Percentiles rank a stretch among this genome's conserved stretches.
Evolutionary conservation across 92 coral and sea anemone species (phyloP).

Genomic region (Zoanthus gigantus): DNA sequence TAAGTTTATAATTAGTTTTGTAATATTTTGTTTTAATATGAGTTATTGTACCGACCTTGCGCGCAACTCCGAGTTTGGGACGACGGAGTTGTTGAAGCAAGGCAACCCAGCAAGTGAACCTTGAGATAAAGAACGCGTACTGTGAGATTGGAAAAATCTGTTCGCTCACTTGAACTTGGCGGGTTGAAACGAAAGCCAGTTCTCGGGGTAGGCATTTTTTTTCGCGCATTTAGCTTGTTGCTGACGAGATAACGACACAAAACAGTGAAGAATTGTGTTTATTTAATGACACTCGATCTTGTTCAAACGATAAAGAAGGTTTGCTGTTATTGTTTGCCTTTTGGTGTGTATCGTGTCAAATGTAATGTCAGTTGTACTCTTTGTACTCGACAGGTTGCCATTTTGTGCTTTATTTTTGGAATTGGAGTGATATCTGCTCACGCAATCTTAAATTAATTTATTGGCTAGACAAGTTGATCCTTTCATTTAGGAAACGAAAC

Average conservation of each 20-base stretch:
- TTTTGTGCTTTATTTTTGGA: constrained; percentile 45
- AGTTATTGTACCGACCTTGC: constrained; percentile 13
- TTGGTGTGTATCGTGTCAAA: constrained; percentile 47
- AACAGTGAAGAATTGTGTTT: constrained; percentile 21
- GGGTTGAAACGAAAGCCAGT: constrained; percentile 42
- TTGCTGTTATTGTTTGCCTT: constrained; percentile 42
- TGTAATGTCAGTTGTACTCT: constrained; percentile 41
- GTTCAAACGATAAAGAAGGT: constrained; percentile 21
- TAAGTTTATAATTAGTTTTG: constrained; percentile 19
- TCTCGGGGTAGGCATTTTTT: constrained; percentile 23
- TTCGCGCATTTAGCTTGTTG: constrained; percentile 12
- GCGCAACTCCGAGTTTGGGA: constrained; percentile 37
- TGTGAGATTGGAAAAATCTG: constrained; percentile 48
- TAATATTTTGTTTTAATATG: neutral
- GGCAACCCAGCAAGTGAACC: constrained; percentile 39
- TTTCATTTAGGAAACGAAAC: neutral
- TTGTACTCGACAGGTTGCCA: constrained; percentile 48
- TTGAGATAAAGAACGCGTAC: constrained; percentile 35
- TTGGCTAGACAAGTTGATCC: constrained; percentile 32
- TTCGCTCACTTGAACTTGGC: constrained; percentile 49
- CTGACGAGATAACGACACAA: constrained; percentile 42
- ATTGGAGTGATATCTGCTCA: constrained; percentile 46
- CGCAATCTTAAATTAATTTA: constrained; percentile 46
- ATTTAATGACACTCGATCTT: constrained; percentile 46
- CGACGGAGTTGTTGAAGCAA: constrained; percentile 46